Evolutionary conservation across 2,113 vertebrate species (phyloP), one percentile per base, ranked within the genome.

Genomic region (Prolemur simus): DNA sequence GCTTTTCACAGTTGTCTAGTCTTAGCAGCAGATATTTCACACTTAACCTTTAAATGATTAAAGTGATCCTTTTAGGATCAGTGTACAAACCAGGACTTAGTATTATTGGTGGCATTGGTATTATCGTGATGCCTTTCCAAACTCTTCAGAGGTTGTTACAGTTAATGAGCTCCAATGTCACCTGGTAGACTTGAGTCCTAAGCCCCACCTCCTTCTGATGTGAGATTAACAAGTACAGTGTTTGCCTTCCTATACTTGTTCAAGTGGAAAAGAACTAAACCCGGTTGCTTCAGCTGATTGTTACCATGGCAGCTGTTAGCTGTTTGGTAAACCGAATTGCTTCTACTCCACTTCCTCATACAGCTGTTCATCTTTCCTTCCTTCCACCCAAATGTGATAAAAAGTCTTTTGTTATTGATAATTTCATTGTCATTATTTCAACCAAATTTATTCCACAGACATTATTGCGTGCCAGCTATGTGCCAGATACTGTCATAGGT

Each of bases 181-280:
- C 69, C 71, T 92, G 92, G 47, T 96, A 93, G 89, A 87, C 60
- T 69, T 88, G 49, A 82, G 23, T 74, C n/a, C 78, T 94, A 68
- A 95, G 89, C 42, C 45, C 71, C 73, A 87, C 47, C 54, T 58
- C 39, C 45, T 71, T 89, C 85, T 82, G 23, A 83, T 52, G 25
- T 47, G 77, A 96, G 71, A 94, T 95, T 96, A 97, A 86, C 92
- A 94, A 95, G 66, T 69, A 85, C 85, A 97, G 45, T 97, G 84
- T 97, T 97, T 98, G 88, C 49, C 69, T 95, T 95, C 73, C 63
- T 96, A 29, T 78, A 69, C 92, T 92, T 94, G 85, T 54, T 92
- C 37, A 54, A 94, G 85, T 95, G 91, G 96, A 95, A 91, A 95
- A 96, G 58, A 87, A 86, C 87, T 91, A 80, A 85, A 85, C 37